phyloP scores from a whole-genome alignment of 2,888 invertebrate genomes.

The Phyllotreta striolata region DNA sequence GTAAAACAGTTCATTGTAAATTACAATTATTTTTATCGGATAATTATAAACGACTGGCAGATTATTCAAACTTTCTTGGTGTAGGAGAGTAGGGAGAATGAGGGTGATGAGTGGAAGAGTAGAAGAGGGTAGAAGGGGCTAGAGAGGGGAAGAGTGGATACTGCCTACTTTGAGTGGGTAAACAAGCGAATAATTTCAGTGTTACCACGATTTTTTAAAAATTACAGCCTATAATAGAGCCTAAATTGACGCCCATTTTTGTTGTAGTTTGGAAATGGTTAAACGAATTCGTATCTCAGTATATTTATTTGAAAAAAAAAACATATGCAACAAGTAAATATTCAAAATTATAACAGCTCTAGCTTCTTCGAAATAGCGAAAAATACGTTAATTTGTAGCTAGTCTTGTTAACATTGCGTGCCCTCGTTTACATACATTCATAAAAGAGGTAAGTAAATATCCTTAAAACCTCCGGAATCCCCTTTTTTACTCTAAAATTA shows the following conservation, averaged over 20 bases:
- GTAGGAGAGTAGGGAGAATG: too few species aligned
- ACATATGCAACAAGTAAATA: constrained; percentile 15
- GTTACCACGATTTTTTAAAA: too few species aligned
- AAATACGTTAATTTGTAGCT: background rate
- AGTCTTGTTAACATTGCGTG: background rate
- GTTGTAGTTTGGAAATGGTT: background rate
- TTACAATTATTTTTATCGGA: too few species aligned
- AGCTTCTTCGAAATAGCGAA: constrained; percentile 9
- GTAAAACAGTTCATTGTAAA: background rate
- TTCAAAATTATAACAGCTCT: constrained; percentile 5
- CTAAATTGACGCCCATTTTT: too few species aligned
- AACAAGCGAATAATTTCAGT: too few species aligned
- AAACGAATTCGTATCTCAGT: background rate
- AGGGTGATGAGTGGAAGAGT: too few species aligned
- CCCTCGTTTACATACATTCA: background rate
- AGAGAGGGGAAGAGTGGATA: too few species aligned
- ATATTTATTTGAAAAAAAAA: constrained; percentile 15
- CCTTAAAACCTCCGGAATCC: background rate
- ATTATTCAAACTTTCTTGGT: too few species aligned
- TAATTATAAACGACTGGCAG: too few species aligned
- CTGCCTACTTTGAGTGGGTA: too few species aligned
- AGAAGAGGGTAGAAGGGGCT: too few species aligned
- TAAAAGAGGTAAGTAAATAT: background rate
- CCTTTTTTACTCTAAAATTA: constrained; percentile 5
- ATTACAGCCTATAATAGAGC: too few species aligned